phyloP scores from a whole-genome alignment of 2,888 invertebrate species.

The Melanargia galathea region DNA sequence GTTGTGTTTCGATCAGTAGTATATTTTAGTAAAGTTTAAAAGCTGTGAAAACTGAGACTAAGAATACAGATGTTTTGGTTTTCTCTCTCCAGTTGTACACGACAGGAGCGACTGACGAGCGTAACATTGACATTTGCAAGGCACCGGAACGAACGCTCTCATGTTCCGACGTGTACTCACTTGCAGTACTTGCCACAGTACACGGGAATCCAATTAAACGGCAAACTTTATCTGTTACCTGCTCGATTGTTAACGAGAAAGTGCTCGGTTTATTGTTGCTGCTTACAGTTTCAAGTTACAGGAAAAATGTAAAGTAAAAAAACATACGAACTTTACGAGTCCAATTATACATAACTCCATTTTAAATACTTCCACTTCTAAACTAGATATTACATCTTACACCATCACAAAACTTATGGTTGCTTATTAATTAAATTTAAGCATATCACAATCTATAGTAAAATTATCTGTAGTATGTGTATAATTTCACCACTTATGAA shows the following conservation, averaged over 20 bases:
- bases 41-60: no score
- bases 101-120: conserved; percentile 36
- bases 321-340: no score
- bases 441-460: no score
- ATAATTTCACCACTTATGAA: no score
- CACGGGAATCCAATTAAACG: conserved; percentile 32
- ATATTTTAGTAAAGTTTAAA: no score
- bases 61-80: conserved; percentile 37
- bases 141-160: conserved; percentile 25
- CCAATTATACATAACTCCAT: no score
- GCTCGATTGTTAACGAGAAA: conserved; percentile 1
- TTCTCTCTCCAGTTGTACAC: conserved; percentile 30
- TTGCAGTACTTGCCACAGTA: conserved; percentile 15
- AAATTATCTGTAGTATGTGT: no score
- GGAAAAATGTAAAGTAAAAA: background rate
- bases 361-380: no score
- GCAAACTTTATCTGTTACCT: conserved; percentile 28
- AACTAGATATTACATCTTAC: no score
- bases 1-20: no score
- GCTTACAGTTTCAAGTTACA: background rate
- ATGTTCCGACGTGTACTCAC: conserved; percentile 21
- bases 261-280: background rate
- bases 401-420: no score
- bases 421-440: no score
- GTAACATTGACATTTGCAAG: conserved; percentile 43